Conservation (phyloP, 1,140 invertebrate genomes). For the Drosophila chauvacae region DNA sequence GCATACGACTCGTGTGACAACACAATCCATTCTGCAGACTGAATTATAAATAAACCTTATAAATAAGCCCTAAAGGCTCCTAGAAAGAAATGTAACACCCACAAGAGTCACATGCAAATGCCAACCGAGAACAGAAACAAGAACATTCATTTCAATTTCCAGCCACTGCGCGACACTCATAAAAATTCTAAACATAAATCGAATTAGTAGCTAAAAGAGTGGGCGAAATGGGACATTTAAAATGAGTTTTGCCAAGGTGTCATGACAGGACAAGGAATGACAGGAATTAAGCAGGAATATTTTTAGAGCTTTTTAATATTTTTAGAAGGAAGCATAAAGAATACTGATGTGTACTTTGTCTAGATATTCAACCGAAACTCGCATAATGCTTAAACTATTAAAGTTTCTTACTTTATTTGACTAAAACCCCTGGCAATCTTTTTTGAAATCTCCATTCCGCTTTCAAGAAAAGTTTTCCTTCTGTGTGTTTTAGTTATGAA, state of each 20-base stretch:
- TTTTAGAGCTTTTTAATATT: neutral
- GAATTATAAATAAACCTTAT: constrained; percentile 72
- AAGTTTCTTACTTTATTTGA: neutral
- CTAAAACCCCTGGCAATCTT: neutral
- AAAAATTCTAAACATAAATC: constrained; percentile 68
- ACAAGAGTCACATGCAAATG: constrained; percentile 26
- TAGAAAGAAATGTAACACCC: constrained; percentile 16
- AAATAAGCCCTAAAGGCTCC: constrained; percentile 60
- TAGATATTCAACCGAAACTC: neutral
- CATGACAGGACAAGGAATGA: no score
- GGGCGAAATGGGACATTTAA: constrained; percentile 10
- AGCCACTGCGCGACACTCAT: constrained; percentile 33
- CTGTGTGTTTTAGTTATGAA: constrained; percentile 60
- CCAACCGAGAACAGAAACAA: constrained; percentile 1
- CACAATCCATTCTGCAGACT: constrained; percentile 64
- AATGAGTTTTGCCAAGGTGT: constrained; percentile 12
- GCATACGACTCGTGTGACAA: constrained; percentile 22
- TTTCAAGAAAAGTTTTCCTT: constrained; percentile 44
- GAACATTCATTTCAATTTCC: constrained; percentile 66
- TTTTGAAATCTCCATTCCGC: neutral
- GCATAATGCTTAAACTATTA: neutral
- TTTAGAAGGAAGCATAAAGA: neutral
- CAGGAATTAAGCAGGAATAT: neutral
- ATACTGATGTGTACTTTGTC: neutral
- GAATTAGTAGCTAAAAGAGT: constrained; percentile 53